These are phyloP conservation scores for Pantelozetes paolii DNA, from an alignment of 2,888 invertebrate genomes.

Conservation along the genomic window DNA sequence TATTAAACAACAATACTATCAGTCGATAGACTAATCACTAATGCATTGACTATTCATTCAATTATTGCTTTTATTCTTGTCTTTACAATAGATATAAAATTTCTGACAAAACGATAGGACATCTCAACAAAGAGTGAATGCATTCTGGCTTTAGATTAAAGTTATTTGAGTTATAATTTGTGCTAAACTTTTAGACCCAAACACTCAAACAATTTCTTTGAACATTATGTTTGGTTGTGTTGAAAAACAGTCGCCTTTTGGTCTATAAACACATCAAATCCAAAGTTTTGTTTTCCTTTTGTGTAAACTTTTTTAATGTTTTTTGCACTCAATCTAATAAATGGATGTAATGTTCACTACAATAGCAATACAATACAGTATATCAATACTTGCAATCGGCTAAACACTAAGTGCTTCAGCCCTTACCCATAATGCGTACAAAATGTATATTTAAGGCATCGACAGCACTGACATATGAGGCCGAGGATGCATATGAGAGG, in stretches of 20 bases:
- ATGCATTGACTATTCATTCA: not conserved
- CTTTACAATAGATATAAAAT: not conserved
- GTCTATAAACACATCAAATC: slow-evolving; percentile 11
- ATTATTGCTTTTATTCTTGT: slow-evolving; percentile 12
- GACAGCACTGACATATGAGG: not conserved
- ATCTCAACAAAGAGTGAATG: too few relatives aligned
- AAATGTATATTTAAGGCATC: not conserved
- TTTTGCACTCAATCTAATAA: slow-evolving; percentile 14
- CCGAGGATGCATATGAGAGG: slow-evolving; percentile 6
- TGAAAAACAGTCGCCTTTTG: slow-evolving; percentile 25
- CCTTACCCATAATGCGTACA: slow-evolving; percentile 32
- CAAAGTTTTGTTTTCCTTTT: slow-evolving; percentile 2
- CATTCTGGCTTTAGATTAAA: too few relatives aligned
- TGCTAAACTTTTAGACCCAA: too few relatives aligned
- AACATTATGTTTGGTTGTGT: too few relatives aligned
- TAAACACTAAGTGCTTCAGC: slow-evolving; percentile 5
- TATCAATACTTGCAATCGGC: slow-evolving; percentile 32
- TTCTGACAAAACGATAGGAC: not conserved
- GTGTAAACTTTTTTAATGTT: slow-evolving; percentile 19
- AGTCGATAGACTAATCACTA: not conserved
- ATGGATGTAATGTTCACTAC: slow-evolving; percentile 13
- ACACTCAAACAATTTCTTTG: too few relatives aligned
- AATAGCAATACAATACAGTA: slow-evolving; percentile 32
- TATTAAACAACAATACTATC: slow-evolving; percentile 14
- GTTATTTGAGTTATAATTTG: too few relatives aligned